Evolutionary conservation across 2,888 invertebrate species (phyloP), one percentile per base, ranked within the genome.

Genomic region (Clistopyga incitator): DNA sequence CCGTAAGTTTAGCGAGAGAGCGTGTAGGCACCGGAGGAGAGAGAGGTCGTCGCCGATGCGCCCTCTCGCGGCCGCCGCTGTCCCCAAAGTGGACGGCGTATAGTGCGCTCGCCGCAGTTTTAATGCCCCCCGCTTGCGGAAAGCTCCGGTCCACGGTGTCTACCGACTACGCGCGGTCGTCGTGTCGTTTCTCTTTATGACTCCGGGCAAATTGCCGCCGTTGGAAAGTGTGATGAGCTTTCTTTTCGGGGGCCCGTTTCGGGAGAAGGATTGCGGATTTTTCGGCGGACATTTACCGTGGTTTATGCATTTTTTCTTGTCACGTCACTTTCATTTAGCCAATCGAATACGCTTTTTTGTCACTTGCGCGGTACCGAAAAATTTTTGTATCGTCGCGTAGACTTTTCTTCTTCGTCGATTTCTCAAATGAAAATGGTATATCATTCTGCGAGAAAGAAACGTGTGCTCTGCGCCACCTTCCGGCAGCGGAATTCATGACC

Each of bases 1-100:
- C 77, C 81, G 80, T 79, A 79, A 81, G 72, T 85, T 85, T 84
- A 81, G 65, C 79, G 79, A 85, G 84, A 82, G 79, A 75, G 76
- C 70, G 82, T 68, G 54, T 56, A 81, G 56, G 23, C 64, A 70
- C 52, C 50, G 45, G 61, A 52, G 50, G 52, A 52, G 50, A 45
- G 67, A 74, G 10, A 78, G 67, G 77, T 78, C 71, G 81, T 72
- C 79, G 38, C 59, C 45, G 67, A 71, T 54, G 80, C 38, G 64
- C 72, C 61, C 65, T 50, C 20, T 56, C 45, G 23, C 23, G 11
- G 29, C 25, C 67, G n/a, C 61, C 3, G 20, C 8, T 20, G 2
- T 4, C 11, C 20, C 13, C 45, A 6, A 1, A 50, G 1, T n/a
- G 34, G 0, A n/a, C 50, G n/a, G 4, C 50, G 50, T 50, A 34